Base-by-base conservation (phyloP, 64 coral and sea anemone species). In the Pachyseris speciosa region DNA sequence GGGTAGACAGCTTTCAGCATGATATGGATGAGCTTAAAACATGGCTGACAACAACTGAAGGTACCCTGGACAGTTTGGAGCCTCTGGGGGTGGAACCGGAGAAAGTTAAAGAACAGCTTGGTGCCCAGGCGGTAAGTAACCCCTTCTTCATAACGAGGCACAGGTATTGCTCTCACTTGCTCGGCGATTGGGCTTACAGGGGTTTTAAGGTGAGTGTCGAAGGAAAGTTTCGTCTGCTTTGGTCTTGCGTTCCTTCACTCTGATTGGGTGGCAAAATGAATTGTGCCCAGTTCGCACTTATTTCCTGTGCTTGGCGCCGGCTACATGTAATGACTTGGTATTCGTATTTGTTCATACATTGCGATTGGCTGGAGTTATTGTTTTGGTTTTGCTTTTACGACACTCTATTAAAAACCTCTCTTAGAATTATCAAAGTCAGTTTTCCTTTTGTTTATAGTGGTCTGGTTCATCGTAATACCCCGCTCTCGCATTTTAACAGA, bases 71-170 rank as follows among this genome's bases (percentile, higher is more conserved):
- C 5, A 53, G 71, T 32, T 39, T 97, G 51, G 95, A 90, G 1
- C 95, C 95, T 4, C 80, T 97, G 34, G 95, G 84, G 17, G 95
- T 97, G 22, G 91, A 93, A 37, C 95, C 95, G 30, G 95, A 97
- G 39, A 83, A 59, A 7, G 95, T 97, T 5, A 97, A 97, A 70
- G 71, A 75, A 50, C 95, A 97, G 70, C 79, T 97, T 2, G 86
- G 91, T 26, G 80, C 88, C 25, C 95, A 97, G 51, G 93, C 95
- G 91, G 95, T 97, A 43, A 80, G 77, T 50, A 1, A 0, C 43
- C 49, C 71, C 16, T 1, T 57, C 30, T 16, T 22, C 37, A 22
- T 9, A 30, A 33, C 9, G 65, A 60, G 85, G 7, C 20, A 49
- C 25, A 0, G 52, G 24, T 24, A 37, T 64, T 41, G 1, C 34